Base-by-base conservation (phyloP, 2,797 vertebrate genomes). In the Falco columbarius region DNA sequence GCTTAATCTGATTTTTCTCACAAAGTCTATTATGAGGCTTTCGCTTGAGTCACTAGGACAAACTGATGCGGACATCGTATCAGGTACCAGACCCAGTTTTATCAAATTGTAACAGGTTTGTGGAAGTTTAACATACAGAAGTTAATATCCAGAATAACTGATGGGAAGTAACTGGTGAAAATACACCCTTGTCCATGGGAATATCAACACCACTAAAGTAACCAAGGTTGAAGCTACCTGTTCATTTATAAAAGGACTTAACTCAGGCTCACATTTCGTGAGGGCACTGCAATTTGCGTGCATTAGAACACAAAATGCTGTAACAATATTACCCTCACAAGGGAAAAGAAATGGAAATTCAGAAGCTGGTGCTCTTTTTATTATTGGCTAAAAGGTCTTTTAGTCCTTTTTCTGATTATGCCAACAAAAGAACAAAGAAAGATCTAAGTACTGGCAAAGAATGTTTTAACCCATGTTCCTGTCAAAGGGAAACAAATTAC, bases 401-500 rank as follows among this genome's bases (percentile, higher is more conserved):
- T 52, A 81, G 54, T 34, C 49, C 40, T 89, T 89, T 85, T 95
- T 70, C 74, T 93, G 65, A 88, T 90, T 66, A 86, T 66, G 75
- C 76, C 61, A 87, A 81, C 88, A 94, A 81, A 88, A 91, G 89
- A 95, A 91, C 65, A 97, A 96, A 95, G 86, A 55, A 86, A 81
- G 71, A 89, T 67, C 74, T 86, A 89, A 96, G 66, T 71, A 89
- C 93, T 95, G 81, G 92, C 86, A 92, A 92, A 90, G 91, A 95
- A 91, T 74, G 72, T 92, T 95, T 96, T 95, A 95, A 95, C 73
- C 88, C 54, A 75, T 95, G 95, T 93, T 92, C 52, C 51, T 2
- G 0, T 97, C 93, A 97, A 97, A 97, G 23, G 34, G 86, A 88
- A 95, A 97, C 96, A 97, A 97, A 96, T 97, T 96, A 82, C 38